Evolutionary conservation across 2,797 vertebrate species (phyloP).

Genomic region (Tauraco hartlaubi): DNA sequence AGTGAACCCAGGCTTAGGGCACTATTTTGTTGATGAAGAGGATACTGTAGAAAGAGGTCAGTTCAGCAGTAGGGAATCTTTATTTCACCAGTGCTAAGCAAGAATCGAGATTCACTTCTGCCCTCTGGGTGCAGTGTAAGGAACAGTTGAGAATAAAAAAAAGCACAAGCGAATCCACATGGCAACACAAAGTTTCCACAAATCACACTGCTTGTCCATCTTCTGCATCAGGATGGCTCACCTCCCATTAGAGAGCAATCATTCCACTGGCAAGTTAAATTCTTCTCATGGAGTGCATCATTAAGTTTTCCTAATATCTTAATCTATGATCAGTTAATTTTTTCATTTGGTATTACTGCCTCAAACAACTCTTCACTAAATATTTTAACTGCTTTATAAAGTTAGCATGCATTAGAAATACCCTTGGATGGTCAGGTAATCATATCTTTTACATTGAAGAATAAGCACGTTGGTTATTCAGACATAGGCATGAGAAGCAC

Average conservation of each 20-base stretch:
- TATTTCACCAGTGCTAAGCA: constrained; percentile 10
- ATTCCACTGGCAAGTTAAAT: constrained; percentile 53
- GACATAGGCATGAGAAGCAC: constrained; percentile 4
- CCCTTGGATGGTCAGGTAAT: constrained; percentile 59
- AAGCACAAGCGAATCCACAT: neutral
- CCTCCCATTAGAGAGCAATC: constrained; percentile 59
- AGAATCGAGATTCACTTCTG: neutral
- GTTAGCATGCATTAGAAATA: constrained; percentile 76
- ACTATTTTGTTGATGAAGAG: constrained; percentile 63
- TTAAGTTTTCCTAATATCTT: constrained; percentile 81
- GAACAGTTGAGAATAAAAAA: neutral
- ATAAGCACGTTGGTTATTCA: neutral
- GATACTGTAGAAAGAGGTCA: constrained; percentile 56
- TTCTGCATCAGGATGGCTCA: neutral
- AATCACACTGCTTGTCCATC: neutral
- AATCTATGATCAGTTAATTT: constrained; percentile 84
- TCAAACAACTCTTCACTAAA: constrained; percentile 81
- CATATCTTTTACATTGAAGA: constrained; percentile 10
- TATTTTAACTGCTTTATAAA: constrained; percentile 81
- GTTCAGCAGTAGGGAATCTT: constrained; percentile 65
- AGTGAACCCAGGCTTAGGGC: constrained; percentile 38
- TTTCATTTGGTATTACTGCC: constrained; percentile 81
- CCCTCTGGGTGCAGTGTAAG: no score
- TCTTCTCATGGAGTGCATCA: constrained; percentile 65
- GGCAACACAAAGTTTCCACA: neutral